Evolutionary conservation across 2,888 invertebrate species (phyloP).

Genomic region (Nymphalis c-album): DNA sequence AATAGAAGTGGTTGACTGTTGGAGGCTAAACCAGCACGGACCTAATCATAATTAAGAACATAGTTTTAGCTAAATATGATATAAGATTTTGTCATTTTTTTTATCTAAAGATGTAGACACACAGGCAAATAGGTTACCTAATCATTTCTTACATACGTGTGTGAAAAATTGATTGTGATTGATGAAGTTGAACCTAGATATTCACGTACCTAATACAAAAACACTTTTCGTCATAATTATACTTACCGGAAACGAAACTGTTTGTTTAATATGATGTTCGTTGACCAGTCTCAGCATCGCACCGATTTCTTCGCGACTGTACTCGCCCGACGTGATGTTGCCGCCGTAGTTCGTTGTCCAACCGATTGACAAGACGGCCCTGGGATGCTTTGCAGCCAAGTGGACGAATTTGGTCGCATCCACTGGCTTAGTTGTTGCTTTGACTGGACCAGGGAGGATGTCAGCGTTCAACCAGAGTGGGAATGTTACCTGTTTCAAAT

Average conservation of each 20-base stretch:
- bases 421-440: conserved; percentile 81
- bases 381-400: conserved; percentile 80
- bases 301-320: conserved; percentile 83
- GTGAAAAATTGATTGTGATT: no score
- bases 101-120: neutral
- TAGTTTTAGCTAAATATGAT: neutral
- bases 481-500: conserved; percentile 80
- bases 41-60: conserved; percentile 46
- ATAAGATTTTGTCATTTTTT: neutral
- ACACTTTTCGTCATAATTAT: neutral
- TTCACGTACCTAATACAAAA: neutral
- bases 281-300: conserved; percentile 84
- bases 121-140: no score
- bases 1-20: conserved; percentile 83
- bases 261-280: conserved; percentile 80
- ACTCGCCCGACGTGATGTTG: conserved; percentile 79
- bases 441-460: conserved; percentile 88
- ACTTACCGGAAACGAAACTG: conserved; percentile 88
- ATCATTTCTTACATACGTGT: no score
- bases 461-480: conserved; percentile 95
- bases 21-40: conserved; percentile 81
- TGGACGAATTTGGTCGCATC: conserved; percentile 84
- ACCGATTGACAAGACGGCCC: conserved; percentile 88
- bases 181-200: no score
- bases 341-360: conserved; percentile 89